Evolutionary conservation across 1,140 invertebrate species (phyloP).

Genomic region (Hetaerina americana): DNA sequence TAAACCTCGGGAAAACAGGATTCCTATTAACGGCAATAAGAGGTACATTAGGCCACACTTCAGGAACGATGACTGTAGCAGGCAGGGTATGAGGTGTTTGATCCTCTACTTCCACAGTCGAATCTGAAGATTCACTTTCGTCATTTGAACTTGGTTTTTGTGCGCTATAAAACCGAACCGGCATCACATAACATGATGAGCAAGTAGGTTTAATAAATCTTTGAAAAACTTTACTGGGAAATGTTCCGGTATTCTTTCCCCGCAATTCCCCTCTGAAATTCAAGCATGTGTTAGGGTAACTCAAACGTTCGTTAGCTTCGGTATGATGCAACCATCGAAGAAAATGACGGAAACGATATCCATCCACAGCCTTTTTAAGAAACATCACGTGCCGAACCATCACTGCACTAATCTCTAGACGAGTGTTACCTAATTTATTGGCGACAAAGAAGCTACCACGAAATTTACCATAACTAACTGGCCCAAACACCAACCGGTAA

Average conservation of each 20-base stretch:
- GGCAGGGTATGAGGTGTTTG: conserved; percentile 36
- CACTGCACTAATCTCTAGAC: no score
- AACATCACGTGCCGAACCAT: not conserved
- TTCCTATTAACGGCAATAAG: conserved; percentile 87
- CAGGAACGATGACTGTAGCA: conserved; percentile 86
- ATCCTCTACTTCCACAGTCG: not conserved
- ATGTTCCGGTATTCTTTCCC: not conserved
- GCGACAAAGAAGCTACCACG: no score
- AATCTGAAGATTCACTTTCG: not conserved
- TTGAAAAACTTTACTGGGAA: no score
- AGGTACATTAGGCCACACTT: conserved; percentile 90
- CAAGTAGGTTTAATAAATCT: not conserved
- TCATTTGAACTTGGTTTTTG: not conserved
- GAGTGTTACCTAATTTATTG: no score
- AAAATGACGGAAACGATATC: not conserved
- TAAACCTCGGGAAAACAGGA: conserved; percentile 95
- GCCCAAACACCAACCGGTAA: no score
- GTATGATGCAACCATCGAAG: not conserved
- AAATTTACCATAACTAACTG: no score
- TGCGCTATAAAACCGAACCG: not conserved
- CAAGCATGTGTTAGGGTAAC: not conserved
- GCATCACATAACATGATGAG: not conserved
- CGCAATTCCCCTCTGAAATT: not conserved
- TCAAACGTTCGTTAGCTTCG: not conserved
- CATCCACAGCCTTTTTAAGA: not conserved